Conservation (phyloP, 2,888 invertebrate genomes). For the Epinotia brunnichana region DNA sequence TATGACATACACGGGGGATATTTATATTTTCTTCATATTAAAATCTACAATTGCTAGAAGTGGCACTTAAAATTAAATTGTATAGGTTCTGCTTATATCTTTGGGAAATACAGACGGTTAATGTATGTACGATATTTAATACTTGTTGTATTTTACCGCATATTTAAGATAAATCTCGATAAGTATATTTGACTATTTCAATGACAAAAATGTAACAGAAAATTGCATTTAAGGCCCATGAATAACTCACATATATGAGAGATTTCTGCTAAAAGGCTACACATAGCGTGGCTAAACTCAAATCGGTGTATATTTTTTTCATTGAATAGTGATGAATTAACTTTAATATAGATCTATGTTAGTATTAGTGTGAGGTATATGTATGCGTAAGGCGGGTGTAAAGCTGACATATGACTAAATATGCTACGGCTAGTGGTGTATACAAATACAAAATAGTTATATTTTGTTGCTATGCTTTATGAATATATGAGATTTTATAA, state of each 20-base stretch:
- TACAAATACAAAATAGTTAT: conserved; percentile 43
- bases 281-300: no score
- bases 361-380: conserved; percentile 59
- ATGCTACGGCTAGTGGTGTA: conserved; percentile 41
- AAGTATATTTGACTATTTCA: conserved; percentile 6
- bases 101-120: no score
- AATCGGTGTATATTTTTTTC: not conserved
- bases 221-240: no score
- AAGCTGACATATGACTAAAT: conserved; percentile 59
- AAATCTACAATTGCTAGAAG: no score
- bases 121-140: not conserved
- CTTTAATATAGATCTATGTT: conserved; percentile 25
- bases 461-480: conserved; percentile 33
- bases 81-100: no score
- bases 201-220: not conserved
- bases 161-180: not conserved
- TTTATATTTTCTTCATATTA: no score
- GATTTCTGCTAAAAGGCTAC: no score
- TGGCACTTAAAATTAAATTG: no score
- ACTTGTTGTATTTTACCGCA: not conserved
- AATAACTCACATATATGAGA: no score
- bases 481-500: conserved; percentile 43
- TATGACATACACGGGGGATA: no score
- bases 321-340: not conserved
- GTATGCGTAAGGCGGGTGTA: conserved; percentile 59